Conservation (phyloP, 2,113 vertebrate genomes). For the Ageneiosus marmoratus region DNA sequence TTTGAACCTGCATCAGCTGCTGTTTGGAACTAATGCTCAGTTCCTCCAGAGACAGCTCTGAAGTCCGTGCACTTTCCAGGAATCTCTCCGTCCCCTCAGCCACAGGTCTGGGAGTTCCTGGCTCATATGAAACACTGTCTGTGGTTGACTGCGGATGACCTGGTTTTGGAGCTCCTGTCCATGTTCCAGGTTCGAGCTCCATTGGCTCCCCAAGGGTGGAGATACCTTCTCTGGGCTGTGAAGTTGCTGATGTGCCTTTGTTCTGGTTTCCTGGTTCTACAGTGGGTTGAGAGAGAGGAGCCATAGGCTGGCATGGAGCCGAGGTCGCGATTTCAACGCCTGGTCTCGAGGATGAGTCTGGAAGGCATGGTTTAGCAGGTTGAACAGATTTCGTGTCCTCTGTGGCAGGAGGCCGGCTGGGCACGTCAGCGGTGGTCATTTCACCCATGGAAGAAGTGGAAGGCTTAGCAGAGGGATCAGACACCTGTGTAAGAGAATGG, state of each 20-base stretch:
- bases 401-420: conserved; percentile 77
- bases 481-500: conserved; percentile 65
- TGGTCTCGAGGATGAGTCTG: conserved; percentile 53
- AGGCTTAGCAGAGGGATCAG: conserved; percentile 69
- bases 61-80: conserved; percentile 73
- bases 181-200: conserved; percentile 79
- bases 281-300: conserved; percentile 40
- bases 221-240: conserved; percentile 66
- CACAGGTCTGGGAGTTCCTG: conserved; percentile 51
- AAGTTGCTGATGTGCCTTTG: conserved; percentile 60
- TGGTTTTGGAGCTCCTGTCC: conserved; percentile 59
- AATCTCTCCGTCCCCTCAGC: conserved; percentile 70
- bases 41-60: conserved; percentile 93
- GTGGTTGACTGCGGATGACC: conserved; percentile 59
- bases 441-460: conserved; percentile 73
- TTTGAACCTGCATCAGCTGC: conserved; percentile 57
- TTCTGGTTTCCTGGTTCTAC: conserved; percentile 65
- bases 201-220: conserved; percentile 80
- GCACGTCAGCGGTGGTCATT: conserved; percentile 90
- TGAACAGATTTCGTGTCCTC: conserved; percentile 83
- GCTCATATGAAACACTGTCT: conserved; percentile 52
- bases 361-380: conserved; percentile 74
- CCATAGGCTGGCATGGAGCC: conserved; percentile 63
- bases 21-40: conserved; percentile 90
- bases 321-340: conserved; percentile 72